Percentiles rank a stretch among this genome's conserved stretches.
Conservation (phyloP, 1,140 invertebrate species). For the Drosophila nigrodunni region DNA sequence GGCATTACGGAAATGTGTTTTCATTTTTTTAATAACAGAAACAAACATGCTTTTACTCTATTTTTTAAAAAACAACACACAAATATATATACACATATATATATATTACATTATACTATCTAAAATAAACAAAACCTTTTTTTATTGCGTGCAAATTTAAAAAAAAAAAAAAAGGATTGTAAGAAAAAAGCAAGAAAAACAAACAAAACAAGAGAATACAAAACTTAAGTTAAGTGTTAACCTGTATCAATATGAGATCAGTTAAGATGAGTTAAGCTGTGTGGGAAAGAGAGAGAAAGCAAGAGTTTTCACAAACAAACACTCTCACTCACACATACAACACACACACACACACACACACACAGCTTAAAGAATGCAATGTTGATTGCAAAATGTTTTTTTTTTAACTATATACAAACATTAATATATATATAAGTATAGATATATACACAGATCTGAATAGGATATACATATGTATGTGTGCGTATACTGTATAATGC, state of each 20-base stretch:
- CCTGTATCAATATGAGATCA: conserved; percentile 41
- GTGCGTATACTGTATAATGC: conserved; percentile 15
- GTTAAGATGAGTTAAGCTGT: conserved; percentile 28
- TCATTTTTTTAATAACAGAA: conserved; percentile 24
- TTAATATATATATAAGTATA: conserved; percentile 27
- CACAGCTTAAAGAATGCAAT: conserved; percentile 27
- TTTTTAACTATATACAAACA: conserved; percentile 37
- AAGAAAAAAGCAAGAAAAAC: conserved; percentile 2
- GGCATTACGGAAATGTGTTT: conserved; percentile 34
- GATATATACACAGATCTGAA: conserved; percentile 44
- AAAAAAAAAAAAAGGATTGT: neutral
- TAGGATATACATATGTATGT: conserved; percentile 35
- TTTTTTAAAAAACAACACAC: conserved; percentile 16
- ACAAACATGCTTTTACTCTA: conserved; percentile 49
- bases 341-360: conserved; percentile 16
- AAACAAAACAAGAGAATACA: conserved; percentile 16
- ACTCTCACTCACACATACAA: conserved; percentile 14
- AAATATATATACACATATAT: conserved; percentile 19
- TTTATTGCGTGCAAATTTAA: conserved; percentile 35
- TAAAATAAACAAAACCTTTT: conserved; percentile 30
- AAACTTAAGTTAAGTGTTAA: conserved; percentile 59
- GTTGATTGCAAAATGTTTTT: conserved; percentile 55
- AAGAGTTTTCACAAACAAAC: conserved; percentile 32
- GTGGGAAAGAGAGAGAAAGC: conserved; percentile 7
- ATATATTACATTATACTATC: conserved; percentile 18